These are phyloP conservation scores for Zaprionus obscuricornis DNA, from an alignment of 2,888 invertebrate genomes.

Conservation along the genomic window DNA sequence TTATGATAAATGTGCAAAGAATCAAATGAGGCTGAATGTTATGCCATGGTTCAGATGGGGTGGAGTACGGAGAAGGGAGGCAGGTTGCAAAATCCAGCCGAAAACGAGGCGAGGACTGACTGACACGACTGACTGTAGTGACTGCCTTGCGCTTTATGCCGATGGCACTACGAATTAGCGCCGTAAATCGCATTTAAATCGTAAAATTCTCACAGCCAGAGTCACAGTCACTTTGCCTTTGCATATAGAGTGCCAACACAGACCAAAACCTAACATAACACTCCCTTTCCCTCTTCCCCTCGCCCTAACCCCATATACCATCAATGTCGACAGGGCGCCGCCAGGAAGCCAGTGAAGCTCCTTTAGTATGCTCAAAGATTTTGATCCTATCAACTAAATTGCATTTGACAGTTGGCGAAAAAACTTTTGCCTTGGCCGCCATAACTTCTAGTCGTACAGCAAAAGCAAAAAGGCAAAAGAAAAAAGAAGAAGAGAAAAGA, in stretches of 20 bases:
- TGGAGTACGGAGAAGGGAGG: too few relatives aligned
- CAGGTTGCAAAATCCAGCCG: slow-evolving; percentile 32
- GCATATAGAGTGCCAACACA: slow-evolving; percentile 52
- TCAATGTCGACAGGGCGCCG: slow-evolving; percentile 21
- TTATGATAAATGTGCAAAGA: slow-evolving; percentile 70
- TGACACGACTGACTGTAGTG: slow-evolving; percentile 23
- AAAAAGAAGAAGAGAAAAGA: slow-evolving; percentile 25
- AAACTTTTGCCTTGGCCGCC: slow-evolving; percentile 62
- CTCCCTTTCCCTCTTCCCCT: too few relatives aligned
- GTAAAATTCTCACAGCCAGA: slow-evolving; percentile 70
- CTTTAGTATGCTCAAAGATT: slow-evolving; percentile 63
- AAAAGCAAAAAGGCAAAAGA: slow-evolving; percentile 29
- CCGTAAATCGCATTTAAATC: slow-evolving; percentile 79
- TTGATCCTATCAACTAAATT: slow-evolving; percentile 83
- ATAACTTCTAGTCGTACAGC: slow-evolving; percentile 50
- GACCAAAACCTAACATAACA: neutral
- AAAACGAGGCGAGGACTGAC: slow-evolving; percentile 26
- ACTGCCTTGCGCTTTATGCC: slow-evolving; percentile 48
- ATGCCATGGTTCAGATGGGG: slow-evolving; percentile 55
- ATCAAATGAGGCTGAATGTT: slow-evolving; percentile 71
- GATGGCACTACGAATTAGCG: slow-evolving; percentile 72
- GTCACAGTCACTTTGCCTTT: slow-evolving; percentile 68
- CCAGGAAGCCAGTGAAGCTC: slow-evolving; percentile 11
- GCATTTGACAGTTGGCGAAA: slow-evolving; percentile 81
- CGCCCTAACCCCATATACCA: slow-evolving; percentile 17